These are phyloP conservation scores for Eupithecia dodoneata DNA, from an alignment of 2,888 invertebrate species.

Conservation along the genomic window DNA sequence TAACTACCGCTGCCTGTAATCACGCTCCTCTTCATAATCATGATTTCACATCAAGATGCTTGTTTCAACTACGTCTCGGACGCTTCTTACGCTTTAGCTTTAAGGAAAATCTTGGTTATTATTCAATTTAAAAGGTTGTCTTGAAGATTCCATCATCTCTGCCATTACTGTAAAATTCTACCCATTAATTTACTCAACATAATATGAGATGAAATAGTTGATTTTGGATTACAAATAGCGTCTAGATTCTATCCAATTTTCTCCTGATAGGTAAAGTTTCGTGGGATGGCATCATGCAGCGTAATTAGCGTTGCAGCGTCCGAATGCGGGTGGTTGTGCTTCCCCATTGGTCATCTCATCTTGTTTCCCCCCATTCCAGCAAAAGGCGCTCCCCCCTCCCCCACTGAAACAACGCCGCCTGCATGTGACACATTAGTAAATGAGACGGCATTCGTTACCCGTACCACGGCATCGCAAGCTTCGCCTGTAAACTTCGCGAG, in stretches of 20 bases:
- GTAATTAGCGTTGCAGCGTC: slow-evolving; percentile 76
- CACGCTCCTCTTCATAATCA: slow-evolving; percentile 76
- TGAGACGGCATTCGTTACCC: slow-evolving; percentile 84
- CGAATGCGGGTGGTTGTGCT: slow-evolving; percentile 56
- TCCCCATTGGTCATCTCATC: slow-evolving; percentile 75
- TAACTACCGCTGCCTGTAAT: slow-evolving; percentile 72
- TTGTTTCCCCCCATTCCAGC: slow-evolving; percentile 32
- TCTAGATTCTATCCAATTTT: not conserved
- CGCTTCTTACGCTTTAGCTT: slow-evolving; percentile 1
- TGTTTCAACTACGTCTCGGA: slow-evolving; percentile 31
- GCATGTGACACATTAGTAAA: slow-evolving; percentile 85
- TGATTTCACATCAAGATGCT: slow-evolving; percentile 55
- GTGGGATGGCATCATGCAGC: slow-evolving; percentile 52
- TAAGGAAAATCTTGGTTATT: slow-evolving; percentile 21
- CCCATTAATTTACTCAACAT: not conserved
- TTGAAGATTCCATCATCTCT: slow-evolving; percentile 2
- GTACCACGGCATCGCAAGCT: slow-evolving; percentile 61
- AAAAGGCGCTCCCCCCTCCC: slow-evolving; percentile 45
- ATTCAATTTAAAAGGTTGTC: slow-evolving; percentile 2
- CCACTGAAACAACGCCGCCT: slow-evolving; percentile 80
- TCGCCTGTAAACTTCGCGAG: slow-evolving; percentile 40
- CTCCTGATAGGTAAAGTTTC: slow-evolving; percentile 10
- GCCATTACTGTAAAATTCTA: slow-evolving; percentile 1
- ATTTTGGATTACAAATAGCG: not conserved
- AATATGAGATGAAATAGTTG: not conserved